Percentiles rank a stretch among this genome's conserved stretches.
These are phyloP conservation scores for Trachelus troglodyta DNA, from an alignment of 2,888 invertebrate species.

Conservation along the genomic window DNA sequence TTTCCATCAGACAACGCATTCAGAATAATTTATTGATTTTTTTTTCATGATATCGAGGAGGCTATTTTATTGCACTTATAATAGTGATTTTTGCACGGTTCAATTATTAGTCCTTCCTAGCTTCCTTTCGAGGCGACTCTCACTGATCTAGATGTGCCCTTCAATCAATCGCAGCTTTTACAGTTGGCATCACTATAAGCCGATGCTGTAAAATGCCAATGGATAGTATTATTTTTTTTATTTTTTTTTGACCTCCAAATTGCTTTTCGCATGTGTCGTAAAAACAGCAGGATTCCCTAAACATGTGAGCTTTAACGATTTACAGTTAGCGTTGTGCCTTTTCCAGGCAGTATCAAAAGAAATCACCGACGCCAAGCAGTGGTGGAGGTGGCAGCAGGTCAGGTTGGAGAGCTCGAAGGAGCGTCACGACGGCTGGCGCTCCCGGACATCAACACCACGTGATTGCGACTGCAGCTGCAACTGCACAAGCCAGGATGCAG, in stretches of 20 bases:
- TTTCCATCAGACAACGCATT: not conserved
- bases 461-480: conserved; percentile 62
- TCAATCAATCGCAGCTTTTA: no score
- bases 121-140: no score
- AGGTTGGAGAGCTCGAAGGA: conserved; percentile 63
- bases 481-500: conserved; percentile 79
- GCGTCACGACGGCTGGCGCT: conserved; percentile 61
- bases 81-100: no score
- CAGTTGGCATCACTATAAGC: no score
- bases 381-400: conserved; percentile 52
- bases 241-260: not conserved
- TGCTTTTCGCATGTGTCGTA: not conserved
- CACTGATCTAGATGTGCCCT: no score
- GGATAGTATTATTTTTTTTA: no score
- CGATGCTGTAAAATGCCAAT: no score
- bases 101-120: no score
- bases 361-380: conserved; percentile 63
- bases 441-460: conserved; percentile 62
- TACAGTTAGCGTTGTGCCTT: conserved; percentile 5
- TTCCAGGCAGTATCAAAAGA: conserved; percentile 62
- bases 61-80: no score
- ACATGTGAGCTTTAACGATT: not conserved
- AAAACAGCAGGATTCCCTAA: not conserved
- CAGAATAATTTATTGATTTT: not conserved
- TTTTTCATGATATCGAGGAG: not conserved